These are phyloP conservation scores for Crocallis elinguaria DNA, from an alignment of 2,888 invertebrate genomes.

Conservation along the genomic window DNA sequence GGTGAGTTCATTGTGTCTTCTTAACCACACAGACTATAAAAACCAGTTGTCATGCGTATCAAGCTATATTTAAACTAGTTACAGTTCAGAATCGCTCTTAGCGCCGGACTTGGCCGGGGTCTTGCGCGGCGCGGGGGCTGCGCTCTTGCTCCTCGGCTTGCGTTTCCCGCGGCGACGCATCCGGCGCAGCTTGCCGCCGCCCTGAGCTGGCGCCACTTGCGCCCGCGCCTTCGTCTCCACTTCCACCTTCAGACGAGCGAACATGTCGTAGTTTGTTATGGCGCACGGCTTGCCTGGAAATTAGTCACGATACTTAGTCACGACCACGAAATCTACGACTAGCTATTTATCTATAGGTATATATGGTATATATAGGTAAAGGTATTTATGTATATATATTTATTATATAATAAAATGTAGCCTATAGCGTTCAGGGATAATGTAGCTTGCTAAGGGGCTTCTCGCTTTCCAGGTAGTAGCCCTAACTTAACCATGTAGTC, in stretches of 20 bases:
- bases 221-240: constrained; percentile 71
- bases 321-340: no score
- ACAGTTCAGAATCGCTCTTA: constrained; percentile 78
- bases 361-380: no score
- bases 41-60: neutral
- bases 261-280: constrained; percentile 81
- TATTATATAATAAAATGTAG: no score
- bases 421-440: no score
- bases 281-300: constrained; percentile 75
- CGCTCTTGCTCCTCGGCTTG: constrained; percentile 75
- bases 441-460: no score
- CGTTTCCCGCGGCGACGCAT: constrained; percentile 61
- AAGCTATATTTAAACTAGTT: constrained; percentile 35
- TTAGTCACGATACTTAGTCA: neutral
- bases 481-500: no score
- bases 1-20: no score
- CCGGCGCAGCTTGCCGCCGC: constrained; percentile 59
- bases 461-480: no score
- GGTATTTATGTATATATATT: no score
- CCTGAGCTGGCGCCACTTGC: constrained; percentile 53
- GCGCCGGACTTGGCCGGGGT: constrained; percentile 65
- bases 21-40: no score
- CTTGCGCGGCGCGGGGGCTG: constrained; percentile 62
- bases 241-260: constrained; percentile 74
- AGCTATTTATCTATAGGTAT: no score